A percentile compares a stretch with the other conserved stretches of the same genome.
These are phyloP conservation scores for Megamerina dolium DNA, from an alignment of 2,888 invertebrate species.

Conservation along the genomic window DNA sequence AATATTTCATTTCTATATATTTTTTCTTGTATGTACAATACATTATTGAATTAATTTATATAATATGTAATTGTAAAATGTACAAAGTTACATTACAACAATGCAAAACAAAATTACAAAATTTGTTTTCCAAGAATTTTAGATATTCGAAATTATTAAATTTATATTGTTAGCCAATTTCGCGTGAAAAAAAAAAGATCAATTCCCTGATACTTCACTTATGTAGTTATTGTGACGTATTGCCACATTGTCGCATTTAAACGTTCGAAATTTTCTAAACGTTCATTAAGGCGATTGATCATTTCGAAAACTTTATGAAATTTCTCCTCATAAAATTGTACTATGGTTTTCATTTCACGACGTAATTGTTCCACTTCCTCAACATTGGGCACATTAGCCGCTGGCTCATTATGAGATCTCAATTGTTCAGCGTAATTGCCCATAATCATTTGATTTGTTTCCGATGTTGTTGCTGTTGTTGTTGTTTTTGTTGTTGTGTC, in stretches of 20 bases:
- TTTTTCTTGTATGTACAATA: too few relatives aligned
- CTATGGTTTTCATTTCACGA: slow-evolving; percentile 33
- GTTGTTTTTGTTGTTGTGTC: background rate
- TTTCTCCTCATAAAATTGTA: slow-evolving; percentile 35
- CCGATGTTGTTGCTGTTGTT: background rate
- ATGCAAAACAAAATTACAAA: background rate
- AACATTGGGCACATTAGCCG: background rate
- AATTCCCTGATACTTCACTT: too few relatives aligned
- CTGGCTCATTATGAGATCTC: background rate
- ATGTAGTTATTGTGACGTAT: slow-evolving; percentile 33
- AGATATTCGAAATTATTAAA: too few relatives aligned
- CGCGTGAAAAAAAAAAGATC: too few relatives aligned
- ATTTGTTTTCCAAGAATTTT: background rate
- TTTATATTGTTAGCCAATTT: too few relatives aligned
- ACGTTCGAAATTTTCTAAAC: slow-evolving; percentile 28
- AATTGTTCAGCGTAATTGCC: background rate
- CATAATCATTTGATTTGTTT: background rate
- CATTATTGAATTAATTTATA: too few relatives aligned
- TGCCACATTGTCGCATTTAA: slow-evolving; percentile 36
- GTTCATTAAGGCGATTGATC: slow-evolving; percentile 26
- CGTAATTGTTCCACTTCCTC: slow-evolving; percentile 30
- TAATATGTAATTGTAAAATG: too few relatives aligned
- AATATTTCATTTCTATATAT: too few relatives aligned
- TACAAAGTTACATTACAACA: too few relatives aligned
- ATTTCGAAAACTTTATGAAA: slow-evolving; percentile 24